Conservation (phyloP, 2,888 invertebrate genomes). For the Drosophila meridiana region DNA sequence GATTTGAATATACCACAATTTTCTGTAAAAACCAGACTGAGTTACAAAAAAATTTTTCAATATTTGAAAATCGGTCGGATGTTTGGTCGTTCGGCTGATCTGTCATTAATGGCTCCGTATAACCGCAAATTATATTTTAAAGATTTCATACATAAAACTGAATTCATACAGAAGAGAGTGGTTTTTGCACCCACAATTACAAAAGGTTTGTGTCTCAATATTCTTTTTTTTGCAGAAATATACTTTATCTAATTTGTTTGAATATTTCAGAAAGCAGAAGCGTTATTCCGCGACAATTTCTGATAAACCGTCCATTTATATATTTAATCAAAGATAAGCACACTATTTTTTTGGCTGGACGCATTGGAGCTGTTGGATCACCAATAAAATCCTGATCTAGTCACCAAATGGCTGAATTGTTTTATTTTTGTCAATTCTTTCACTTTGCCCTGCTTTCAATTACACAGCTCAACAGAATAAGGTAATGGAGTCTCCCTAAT, state of each 20-base stretch:
- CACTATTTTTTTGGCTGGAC: background rate
- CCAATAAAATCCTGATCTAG: too few species aligned
- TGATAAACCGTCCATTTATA: background rate
- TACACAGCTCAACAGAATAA: too few species aligned
- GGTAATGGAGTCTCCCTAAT: too few species aligned
- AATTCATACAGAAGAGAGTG: background rate
- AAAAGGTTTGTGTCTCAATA: background rate
- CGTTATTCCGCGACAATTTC: too few species aligned
- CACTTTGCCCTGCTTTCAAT: too few species aligned
- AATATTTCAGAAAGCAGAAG: background rate
- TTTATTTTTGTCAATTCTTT: background rate
- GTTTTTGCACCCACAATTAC: rapidly evolving
- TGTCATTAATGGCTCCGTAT: background rate
- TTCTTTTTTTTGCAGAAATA: background rate
- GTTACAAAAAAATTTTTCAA: background rate
- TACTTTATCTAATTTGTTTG: background rate
- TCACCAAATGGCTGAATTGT: background rate
- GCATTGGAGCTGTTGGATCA: background rate
- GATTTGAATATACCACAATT: background rate
- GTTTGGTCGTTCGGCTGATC: background rate
- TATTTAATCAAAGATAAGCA: background rate
- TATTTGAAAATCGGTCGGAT: background rate
- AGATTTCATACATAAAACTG: background rate
- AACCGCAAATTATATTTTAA: background rate
- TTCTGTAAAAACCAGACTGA: background rate